Conservation (phyloP, 2,888 invertebrate genomes). For the Morpho achilles region DNA sequence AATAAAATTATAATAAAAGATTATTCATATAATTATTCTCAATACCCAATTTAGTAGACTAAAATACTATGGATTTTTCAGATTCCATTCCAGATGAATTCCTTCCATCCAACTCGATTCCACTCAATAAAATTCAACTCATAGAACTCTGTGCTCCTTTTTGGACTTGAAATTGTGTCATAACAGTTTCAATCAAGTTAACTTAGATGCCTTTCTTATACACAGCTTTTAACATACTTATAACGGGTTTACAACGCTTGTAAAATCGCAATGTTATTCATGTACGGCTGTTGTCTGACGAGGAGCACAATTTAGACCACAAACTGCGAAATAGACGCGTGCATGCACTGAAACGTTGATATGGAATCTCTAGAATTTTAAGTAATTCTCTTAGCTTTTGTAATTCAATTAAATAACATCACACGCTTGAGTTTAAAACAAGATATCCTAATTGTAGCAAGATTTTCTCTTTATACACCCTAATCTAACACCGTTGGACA, state of each 20-base stretch:
- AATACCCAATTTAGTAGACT: too few relatives aligned
- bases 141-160: conserved; percentile 1
- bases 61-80: too few relatives aligned
- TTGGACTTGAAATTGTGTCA: background rate
- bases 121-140: too few relatives aligned
- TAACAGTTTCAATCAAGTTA: background rate
- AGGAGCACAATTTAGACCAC: conserved; percentile 5
- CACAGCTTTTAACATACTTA: background rate
- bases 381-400: conserved; percentile 12
- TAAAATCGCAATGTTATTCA: conserved; percentile 3
- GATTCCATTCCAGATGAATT: background rate
- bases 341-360: conserved; percentile 30
- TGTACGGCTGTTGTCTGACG: background rate
- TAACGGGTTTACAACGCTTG: conserved; percentile 8
- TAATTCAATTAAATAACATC: background rate
- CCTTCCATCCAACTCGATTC: background rate
- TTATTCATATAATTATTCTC: too few relatives aligned
- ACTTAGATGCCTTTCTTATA: background rate
- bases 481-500: too few relatives aligned
- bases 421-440: conserved; percentile 5
- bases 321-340: conserved; percentile 19
- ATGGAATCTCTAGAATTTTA: conserved; percentile 26
- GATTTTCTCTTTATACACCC: too few relatives aligned
- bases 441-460: background rate
- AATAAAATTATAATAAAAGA: too few relatives aligned